phyloP scores from a whole-genome alignment of 2,797 vertebrate species.

The Heliangelus exortis region DNA sequence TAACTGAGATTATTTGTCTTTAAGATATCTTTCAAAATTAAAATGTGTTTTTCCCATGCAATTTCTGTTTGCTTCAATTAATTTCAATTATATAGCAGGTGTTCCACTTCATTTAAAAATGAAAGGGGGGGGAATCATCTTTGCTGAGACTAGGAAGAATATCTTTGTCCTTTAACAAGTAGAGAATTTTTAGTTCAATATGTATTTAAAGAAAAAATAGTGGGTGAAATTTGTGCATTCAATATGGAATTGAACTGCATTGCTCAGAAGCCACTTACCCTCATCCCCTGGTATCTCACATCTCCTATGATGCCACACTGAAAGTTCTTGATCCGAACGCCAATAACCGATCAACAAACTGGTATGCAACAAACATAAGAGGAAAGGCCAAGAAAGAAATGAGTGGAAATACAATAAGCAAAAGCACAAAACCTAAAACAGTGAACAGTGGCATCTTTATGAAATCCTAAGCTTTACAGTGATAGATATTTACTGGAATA shows the following conservation, averaged over 20 bases:
- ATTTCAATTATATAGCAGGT: not conserved
- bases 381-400: not conserved
- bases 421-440: not conserved
- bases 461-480: not conserved
- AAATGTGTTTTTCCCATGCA: not conserved
- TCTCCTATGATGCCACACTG: not conserved
- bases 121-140: not conserved
- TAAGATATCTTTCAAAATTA: not conserved
- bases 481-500: not conserved
- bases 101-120: not conserved
- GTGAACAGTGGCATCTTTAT: not conserved
- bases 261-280: not conserved
- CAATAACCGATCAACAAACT: not conserved
- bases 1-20: not conserved
- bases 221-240: not conserved
- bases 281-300: accelerated
- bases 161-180: not conserved
- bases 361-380: not conserved
- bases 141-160: not conserved
- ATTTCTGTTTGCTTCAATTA: not conserved
- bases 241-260: not conserved
- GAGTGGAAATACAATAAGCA: not conserved
- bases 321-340: not conserved
- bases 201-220: not conserved
- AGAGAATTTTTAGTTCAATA: not conserved